Conservation (phyloP, 1,140 invertebrate species). For the Octopus bimaculoides region DNA sequence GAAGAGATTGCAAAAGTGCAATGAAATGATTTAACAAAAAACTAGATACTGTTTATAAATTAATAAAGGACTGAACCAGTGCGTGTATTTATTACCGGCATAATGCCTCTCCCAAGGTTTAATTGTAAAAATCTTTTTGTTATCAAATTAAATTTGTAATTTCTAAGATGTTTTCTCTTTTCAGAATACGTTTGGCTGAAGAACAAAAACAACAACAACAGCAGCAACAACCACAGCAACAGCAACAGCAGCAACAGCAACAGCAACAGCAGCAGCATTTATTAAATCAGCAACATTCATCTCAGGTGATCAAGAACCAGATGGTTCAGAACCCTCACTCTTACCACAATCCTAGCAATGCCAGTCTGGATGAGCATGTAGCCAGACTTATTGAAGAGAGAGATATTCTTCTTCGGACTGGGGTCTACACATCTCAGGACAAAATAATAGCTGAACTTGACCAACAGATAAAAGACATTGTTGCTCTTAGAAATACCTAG, state of each 20-base stretch:
- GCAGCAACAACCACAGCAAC: slow-evolving; percentile 32
- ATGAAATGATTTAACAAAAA: no score
- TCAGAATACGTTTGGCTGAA: slow-evolving; percentile 44
- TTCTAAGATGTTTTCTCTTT: slow-evolving; percentile 10
- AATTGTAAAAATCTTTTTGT: no score
- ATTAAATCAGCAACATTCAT: slow-evolving; percentile 24
- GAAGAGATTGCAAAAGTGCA: no score
- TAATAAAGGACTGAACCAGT: no score
- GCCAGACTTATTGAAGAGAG: slow-evolving; percentile 55
- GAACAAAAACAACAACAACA: slow-evolving; percentile 24
- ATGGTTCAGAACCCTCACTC: slow-evolving; percentile 11
- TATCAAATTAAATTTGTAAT: no score
- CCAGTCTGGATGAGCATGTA: slow-evolving; percentile 53
- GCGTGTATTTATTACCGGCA: no score
- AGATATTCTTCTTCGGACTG: slow-evolving; percentile 56
- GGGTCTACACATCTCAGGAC: slow-evolving; percentile 57
- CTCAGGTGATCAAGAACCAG: not conserved
- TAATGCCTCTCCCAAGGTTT: no score
- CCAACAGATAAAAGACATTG: slow-evolving; percentile 53
- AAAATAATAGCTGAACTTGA: slow-evolving; percentile 57
- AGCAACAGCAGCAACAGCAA: slow-evolving; percentile 29
- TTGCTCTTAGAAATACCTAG: slow-evolving; percentile 37
- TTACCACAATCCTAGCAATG: slow-evolving; percentile 32
- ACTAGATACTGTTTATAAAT: no score
- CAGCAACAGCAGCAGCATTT: slow-evolving; percentile 24